Evolutionary conservation across 2,113 vertebrate species (phyloP).

Genomic region (Ameiurus melas): DNA sequence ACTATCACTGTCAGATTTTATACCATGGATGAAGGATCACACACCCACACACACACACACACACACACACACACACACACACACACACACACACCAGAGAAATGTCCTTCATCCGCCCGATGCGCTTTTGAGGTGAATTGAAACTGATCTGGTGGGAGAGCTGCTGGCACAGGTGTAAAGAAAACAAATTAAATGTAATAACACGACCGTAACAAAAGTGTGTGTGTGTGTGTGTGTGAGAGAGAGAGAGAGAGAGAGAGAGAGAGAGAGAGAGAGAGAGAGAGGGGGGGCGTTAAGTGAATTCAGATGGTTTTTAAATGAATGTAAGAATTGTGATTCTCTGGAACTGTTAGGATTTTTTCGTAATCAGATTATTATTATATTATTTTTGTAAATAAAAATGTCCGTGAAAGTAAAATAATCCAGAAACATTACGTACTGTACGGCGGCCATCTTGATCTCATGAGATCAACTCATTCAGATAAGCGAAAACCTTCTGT

Average conservation of each 20-base stretch:
- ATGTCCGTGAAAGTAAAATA: too few species aligned
- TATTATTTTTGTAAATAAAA: too few species aligned
- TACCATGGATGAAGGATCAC: neutral
- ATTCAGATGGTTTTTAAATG: neutral
- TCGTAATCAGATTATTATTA: neutral
- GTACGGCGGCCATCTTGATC: neutral
- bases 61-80: slow-evolving; percentile 27
- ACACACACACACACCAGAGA: neutral
- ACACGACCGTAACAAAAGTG: neutral
- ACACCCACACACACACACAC: slow-evolving; percentile 22
- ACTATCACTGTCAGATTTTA: neutral
- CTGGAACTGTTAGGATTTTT: neutral
- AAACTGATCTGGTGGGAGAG: slow-evolving; percentile 28
- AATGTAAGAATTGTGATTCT: neutral
- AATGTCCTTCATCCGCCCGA: slow-evolving; percentile 51
- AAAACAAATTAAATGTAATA: slow-evolving; percentile 45
- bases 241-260: too few species aligned
- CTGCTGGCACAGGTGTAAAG: slow-evolving; percentile 42
- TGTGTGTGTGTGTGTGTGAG: slow-evolving; percentile 36
- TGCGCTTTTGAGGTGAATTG: slow-evolving; percentile 45
- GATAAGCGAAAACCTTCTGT: neutral
- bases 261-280: neutral
- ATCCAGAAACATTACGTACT: too few species aligned
- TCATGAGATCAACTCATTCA: too few species aligned
- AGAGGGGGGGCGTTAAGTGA: neutral